Evolutionary conservation across 2,888 invertebrate genomes (phyloP).

Genomic region (Lepidochrysops patricia): DNA sequence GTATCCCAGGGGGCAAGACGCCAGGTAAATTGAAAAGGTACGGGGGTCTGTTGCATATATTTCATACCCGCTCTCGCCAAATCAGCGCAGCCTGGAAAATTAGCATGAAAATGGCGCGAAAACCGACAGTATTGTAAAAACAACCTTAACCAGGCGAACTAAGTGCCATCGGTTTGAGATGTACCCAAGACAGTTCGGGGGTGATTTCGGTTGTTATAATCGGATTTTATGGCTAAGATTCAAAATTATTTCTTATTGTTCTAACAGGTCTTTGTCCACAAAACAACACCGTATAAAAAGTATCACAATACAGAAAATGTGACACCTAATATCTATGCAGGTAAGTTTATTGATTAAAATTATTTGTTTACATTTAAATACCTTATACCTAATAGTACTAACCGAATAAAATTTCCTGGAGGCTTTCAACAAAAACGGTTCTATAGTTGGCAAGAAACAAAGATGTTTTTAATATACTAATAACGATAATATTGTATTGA

Average conservation of each 20-base stretch:
- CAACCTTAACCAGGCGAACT: conserved; percentile 13
- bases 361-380: too few species aligned
- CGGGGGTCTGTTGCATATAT: conserved; percentile 48
- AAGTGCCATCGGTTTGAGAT: neutral
- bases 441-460: too few species aligned
- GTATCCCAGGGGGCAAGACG: conserved; percentile 38
- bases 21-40: conserved; percentile 55
- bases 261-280: neutral
- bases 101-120: conserved; percentile 59
- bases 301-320: neutral
- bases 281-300: neutral
- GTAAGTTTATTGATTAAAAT: too few species aligned
- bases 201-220: neutral
- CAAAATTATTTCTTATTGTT: neutral
- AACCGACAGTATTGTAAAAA: conserved; percentile 42
- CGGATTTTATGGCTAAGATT: neutral
- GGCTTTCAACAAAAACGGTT: too few species aligned
- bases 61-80: conserved; percentile 43
- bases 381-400: too few species aligned
- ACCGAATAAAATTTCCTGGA: too few species aligned
- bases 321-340: too few species aligned
- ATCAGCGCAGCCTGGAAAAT: conserved; percentile 51
- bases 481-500: neutral
- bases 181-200: neutral
- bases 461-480: too few species aligned